Base-by-base conservation (phyloP, 2,113 vertebrate species). In the Sciurus niger region DNA sequence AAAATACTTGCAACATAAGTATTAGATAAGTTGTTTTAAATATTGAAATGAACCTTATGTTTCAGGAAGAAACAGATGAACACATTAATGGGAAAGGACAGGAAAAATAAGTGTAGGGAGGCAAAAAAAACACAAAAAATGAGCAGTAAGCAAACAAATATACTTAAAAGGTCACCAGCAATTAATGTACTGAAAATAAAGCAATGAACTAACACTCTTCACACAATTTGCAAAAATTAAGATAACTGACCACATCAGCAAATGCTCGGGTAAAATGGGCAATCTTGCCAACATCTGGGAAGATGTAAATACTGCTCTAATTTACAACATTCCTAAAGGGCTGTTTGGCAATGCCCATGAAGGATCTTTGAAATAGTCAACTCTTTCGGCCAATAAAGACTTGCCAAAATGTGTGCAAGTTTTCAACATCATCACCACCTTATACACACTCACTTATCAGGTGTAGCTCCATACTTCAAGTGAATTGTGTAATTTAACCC, bases 311-410 rank as follows among this genome's bases (percentile, higher is more conserved):
- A n/a, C 55, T 46, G 16, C 4, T 13, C 77, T 87, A 84, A 83
- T 68, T 92, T 40, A 85, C 40, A 51, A 65, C 85, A 65, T 58
- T 82, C 60, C 34, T 67, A 37, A 48, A 95, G 55, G 51, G 79
- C 32, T 65, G 28, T 76, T 55, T 83, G 53, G 82, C 74, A 87
- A 76, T 40, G 32, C 3, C 4, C 67, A 24, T 40, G 77, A 67
- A 92, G 86, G 89, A 43, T 13, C 43, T 87, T 68, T 84, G 91
- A 88, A 79, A 87, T 7, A n/a, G 87, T 87, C 34, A 28, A 53
- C 85, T 85, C 79, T 96, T 92, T 92, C 30, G 22, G 67, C 93
- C 67, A 83, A 83, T 73, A 89, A 40, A 40, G 40, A 40, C 40
- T 40, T 40, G 40, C 40, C 40, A 40, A 40, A 65, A 58, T 51